Percentiles rank a stretch among this genome's conserved stretches.
Conservation (phyloP, 2,888 invertebrate species). For the Apodemia hepburni region DNA sequence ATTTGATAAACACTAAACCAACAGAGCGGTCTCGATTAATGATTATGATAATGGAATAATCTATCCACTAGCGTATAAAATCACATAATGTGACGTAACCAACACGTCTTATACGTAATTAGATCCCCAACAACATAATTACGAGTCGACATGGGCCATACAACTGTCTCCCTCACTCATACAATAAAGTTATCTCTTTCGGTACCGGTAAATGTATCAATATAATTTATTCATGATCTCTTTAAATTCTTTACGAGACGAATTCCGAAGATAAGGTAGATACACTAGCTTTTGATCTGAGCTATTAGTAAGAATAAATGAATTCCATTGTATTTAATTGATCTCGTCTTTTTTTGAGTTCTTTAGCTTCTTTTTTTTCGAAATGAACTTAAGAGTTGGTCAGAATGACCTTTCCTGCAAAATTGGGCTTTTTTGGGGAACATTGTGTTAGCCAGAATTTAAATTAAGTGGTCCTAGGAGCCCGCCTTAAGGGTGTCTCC, state of each 20-base stretch:
- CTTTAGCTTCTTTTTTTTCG: too few species aligned
- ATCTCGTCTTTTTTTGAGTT: too few species aligned
- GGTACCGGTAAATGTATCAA: background rate
- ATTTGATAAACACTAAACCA: too few species aligned
- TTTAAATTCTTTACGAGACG: background rate
- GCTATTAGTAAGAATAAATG: too few species aligned
- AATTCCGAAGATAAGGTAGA: background rate
- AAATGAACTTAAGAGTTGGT: too few species aligned
- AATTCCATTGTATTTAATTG: too few species aligned
- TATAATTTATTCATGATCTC: slow-evolving; percentile 13
- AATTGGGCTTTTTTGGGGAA: too few species aligned
- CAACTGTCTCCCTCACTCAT: slow-evolving; percentile 37
- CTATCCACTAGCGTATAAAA: slow-evolving; percentile 37
- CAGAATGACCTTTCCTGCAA: too few species aligned
- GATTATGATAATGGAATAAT: slow-evolving; percentile 20
- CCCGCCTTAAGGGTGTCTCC: too few species aligned
- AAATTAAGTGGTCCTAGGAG: too few species aligned
- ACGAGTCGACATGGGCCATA: slow-evolving; percentile 48
- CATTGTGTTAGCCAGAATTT: too few species aligned
- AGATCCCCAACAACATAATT: slow-evolving; percentile 68
- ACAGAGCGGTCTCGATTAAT: background rate
- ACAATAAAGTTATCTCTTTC: background rate
- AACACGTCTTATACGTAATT: slow-evolving; percentile 59
- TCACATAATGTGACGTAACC: slow-evolving; percentile 51
- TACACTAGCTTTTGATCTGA: too few species aligned